These are phyloP conservation scores for Ips nitidus DNA, from an alignment of 1,140 invertebrate genomes.

Conservation along the genomic window DNA sequence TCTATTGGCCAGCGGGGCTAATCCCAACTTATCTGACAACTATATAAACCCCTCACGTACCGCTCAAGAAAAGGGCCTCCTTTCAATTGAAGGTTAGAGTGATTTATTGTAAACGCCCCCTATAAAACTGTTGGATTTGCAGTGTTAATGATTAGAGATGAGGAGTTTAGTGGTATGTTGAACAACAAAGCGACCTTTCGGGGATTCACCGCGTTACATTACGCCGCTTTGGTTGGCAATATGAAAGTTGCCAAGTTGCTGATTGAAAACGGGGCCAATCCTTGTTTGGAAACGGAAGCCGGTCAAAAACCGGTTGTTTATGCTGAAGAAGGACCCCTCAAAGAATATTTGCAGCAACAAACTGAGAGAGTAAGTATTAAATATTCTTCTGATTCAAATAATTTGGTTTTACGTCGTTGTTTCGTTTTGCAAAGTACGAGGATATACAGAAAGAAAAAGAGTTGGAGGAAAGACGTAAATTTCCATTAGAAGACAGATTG, in stretches of 20 bases:
- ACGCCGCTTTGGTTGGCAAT: conserved; percentile 80
- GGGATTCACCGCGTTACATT: conserved; percentile 88
- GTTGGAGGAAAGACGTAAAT: conserved; percentile 80
- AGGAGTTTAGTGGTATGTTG: conserved; percentile 70
- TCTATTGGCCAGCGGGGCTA: conserved; percentile 74
- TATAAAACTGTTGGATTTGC: conserved; percentile 15
- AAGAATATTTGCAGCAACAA: conserved; percentile 43
- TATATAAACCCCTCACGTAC: conserved; percentile 73
- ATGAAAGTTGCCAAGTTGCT: conserved; percentile 61
- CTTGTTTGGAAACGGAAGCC: conserved; percentile 72
- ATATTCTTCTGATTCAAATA: too few species aligned
- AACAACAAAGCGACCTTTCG: conserved; percentile 75
- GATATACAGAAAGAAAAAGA: conserved; percentile 60
- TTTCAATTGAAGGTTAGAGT: conserved; percentile 48
- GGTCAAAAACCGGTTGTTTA: conserved; percentile 80
- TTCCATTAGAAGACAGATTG: conserved; percentile 85
- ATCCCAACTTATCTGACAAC: conserved; percentile 77
- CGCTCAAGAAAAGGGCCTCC: conserved; percentile 52
- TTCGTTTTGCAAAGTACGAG: conserved; percentile 52
- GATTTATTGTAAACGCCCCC: conserved; percentile 8
- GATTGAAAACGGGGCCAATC: conserved; percentile 70
- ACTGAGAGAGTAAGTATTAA: conserved; percentile 39
- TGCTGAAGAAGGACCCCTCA: conserved; percentile 58
- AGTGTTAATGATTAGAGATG: conserved; percentile 49
- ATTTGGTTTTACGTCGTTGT: too few species aligned